Base-by-base conservation (phyloP, 2,888 invertebrate species). In the Lasioglossum vierecki region DNA sequence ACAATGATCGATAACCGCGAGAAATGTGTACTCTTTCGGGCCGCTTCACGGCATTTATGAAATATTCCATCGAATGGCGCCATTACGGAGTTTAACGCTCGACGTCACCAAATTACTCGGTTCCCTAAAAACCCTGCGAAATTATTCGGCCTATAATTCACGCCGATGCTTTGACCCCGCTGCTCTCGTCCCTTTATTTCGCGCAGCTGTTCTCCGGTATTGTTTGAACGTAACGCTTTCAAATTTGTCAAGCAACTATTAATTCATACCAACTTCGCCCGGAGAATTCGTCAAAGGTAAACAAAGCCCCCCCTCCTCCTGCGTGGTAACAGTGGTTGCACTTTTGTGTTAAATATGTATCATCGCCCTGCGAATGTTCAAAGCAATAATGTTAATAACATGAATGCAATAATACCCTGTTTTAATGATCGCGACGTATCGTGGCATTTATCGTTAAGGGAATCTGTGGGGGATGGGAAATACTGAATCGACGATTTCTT, bases 1-100 rank as follows among this genome's bases (percentile, higher is more conserved):
- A 70, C 85, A 78, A 88, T 86, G 88, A 88, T 88, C 82, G 86
- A 88, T 84, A 85, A 46, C 63, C 75, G 26, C 11, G 71, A 68
- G 44, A 72, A 41, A 9, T 22, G 35, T 66, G 75, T 72, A 49
- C 72, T 49, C 30, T 74, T 79, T 81, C 85, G 63, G 70, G 63
- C 63, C 79, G 76, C 41, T 66, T 46, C 41, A 8, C 46, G 39
- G 26, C 68, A 68, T 68, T 66, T 18, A 60, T 70, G 57, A 72
- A 74, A 76, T 79, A 82, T 88, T 79, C 73, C 35, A 68, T 53
- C 60, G 63, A 75, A 60, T 15, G 15, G 9, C 15, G 57, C 60
- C 70, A 63, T 68, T 68, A 39, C 57, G 35, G 35, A 44, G 26
- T 49, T 78, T 79, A 41, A 79, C 73, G 68, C 26, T n/a, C 30